phyloP scores from a whole-genome alignment of 2,113 vertebrate species.

The Podarcis raffonei region DNA sequence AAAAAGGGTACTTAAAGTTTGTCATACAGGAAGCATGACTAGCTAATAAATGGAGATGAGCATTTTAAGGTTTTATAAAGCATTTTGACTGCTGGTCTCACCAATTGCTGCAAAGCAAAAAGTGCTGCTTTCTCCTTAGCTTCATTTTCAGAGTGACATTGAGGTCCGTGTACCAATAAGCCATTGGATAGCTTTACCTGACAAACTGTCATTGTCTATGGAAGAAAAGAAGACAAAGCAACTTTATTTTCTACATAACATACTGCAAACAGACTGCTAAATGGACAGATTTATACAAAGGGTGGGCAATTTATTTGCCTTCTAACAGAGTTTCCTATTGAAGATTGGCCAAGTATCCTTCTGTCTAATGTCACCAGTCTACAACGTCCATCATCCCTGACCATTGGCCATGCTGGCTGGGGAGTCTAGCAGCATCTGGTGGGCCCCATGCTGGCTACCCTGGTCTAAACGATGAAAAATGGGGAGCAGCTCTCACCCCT shows the following conservation, averaged over 20 bases:
- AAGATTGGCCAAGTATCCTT: not conserved
- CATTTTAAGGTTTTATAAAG: not conserved
- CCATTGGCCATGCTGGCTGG: too few relatives aligned
- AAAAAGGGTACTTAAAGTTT: conserved; percentile 42
- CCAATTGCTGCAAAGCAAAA: conserved; percentile 92
- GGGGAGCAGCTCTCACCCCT: not conserved
- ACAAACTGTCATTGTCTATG: conserved; percentile 87
- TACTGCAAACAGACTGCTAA: not conserved
- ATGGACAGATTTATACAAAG: not conserved
- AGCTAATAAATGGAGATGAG: not conserved
- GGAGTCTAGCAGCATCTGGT: too few relatives aligned
- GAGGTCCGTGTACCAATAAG: conserved; percentile 88
- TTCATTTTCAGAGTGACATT: conserved; percentile 91
- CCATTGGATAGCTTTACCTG: conserved; percentile 93
- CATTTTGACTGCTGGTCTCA: conserved; percentile 66
- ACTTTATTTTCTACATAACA: conserved; percentile 2
- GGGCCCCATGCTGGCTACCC: not conserved
- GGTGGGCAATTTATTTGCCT: not conserved
- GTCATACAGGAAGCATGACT: conserved; percentile 25
- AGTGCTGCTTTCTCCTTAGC: conserved; percentile 94
- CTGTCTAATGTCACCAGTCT: too few relatives aligned
- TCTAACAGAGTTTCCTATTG: not conserved
- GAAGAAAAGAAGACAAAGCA: conserved; percentile 30
- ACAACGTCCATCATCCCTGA: too few relatives aligned
- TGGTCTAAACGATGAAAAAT: not conserved